Conservation (phyloP, 1,140 invertebrate species). For the Drosophila pandora region DNA sequence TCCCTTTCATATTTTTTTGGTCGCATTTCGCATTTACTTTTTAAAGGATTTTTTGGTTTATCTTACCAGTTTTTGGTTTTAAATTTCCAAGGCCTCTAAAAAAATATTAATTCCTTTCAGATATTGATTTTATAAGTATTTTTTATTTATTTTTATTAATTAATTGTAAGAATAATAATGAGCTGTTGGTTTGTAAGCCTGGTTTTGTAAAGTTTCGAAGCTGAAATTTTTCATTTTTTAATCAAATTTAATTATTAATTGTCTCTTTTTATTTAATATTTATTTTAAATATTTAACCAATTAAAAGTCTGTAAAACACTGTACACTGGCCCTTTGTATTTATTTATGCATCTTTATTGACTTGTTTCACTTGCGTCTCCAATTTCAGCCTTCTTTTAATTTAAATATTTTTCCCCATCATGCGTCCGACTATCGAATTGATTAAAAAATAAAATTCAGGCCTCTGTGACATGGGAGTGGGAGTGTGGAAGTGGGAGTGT, state of each 20-base stretch:
- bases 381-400: slow-evolving; percentile 13
- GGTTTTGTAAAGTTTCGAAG: too few species aligned
- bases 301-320: slow-evolving; percentile 3
- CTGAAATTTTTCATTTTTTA: too few species aligned
- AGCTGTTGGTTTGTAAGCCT: too few species aligned
- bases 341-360: slow-evolving; percentile 43
- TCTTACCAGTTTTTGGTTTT: slow-evolving; percentile 47
- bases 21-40: slow-evolving; percentile 49
- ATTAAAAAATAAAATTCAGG: slow-evolving; percentile 49
- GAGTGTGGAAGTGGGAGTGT: not conserved
- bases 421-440: slow-evolving; percentile 50
- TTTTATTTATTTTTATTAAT: not conserved
- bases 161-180: too few species aligned
- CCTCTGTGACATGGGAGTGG: not conserved
- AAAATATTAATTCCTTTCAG: slow-evolving; percentile 53
- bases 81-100: slow-evolving; percentile 49
- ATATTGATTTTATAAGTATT: not conserved
- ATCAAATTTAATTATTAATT: not conserved
- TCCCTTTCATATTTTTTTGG: slow-evolving; percentile 16
- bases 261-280: not conserved
- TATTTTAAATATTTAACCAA: not conserved
- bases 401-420: slow-evolving; percentile 41
- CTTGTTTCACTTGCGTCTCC: slow-evolving; percentile 39
- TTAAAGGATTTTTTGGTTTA: slow-evolving; percentile 30
- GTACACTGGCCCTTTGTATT: slow-evolving; percentile 19